Evolutionary conservation across 2,888 invertebrate genomes (phyloP).

Genomic region (Phorcus lineatus): DNA sequence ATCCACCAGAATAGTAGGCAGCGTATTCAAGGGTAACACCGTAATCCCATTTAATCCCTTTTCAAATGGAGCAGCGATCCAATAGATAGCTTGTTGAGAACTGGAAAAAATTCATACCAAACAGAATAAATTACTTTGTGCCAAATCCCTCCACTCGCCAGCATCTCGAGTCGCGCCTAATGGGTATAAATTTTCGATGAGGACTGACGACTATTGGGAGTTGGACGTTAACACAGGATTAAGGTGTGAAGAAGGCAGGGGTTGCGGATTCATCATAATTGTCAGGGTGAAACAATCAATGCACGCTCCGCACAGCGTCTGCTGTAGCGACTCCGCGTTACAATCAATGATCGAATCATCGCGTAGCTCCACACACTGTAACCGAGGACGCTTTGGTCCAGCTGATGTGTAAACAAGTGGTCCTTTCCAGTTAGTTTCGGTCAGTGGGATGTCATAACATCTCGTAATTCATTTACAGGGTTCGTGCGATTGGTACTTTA

Average conservation of each 20-base stretch:
- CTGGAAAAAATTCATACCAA: neutral
- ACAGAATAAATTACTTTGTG: conserved; percentile 11
- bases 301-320: neutral
- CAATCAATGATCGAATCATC: too few relatives aligned
- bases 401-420: too few relatives aligned
- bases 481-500: too few relatives aligned
- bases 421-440: too few relatives aligned
- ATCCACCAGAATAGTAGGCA: neutral
- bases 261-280: neutral
- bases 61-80: neutral
- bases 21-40: neutral
- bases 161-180: neutral
- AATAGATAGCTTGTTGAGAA: neutral
- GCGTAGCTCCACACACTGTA: too few relatives aligned
- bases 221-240: neutral
- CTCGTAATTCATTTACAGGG: too few relatives aligned
- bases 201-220: neutral
- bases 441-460: too few relatives aligned
- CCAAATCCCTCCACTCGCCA: neutral
- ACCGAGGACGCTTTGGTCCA: too few relatives aligned
- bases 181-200: conserved; percentile 4
- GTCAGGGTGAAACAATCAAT: neutral
- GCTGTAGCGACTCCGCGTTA: neutral
- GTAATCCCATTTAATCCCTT: conserved; percentile 1
- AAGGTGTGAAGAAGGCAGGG: neutral